Evolutionary conservation across 2,888 invertebrate genomes (phyloP).

Genomic region (Gymnoscelis rufifasciata): DNA sequence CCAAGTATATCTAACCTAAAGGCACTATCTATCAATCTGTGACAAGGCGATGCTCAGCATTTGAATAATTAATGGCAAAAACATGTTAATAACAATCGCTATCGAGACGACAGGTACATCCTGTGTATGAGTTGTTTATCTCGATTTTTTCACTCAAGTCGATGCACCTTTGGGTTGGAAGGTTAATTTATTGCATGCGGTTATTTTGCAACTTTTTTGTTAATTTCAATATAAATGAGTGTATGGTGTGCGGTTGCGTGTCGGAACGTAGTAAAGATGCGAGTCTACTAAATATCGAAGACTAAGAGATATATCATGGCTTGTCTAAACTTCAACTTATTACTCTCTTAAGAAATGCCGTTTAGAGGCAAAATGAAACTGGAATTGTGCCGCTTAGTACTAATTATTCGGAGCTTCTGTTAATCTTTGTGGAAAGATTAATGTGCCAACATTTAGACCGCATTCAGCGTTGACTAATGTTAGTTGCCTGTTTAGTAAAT

Average conservation of each 20-base stretch:
- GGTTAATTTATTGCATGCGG: conserved; percentile 2
- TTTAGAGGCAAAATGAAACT: conserved; percentile 3
- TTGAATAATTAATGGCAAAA: conserved; percentile 45
- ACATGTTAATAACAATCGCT: conserved; percentile 45
- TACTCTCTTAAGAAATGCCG: not conserved
- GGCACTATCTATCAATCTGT: conserved; percentile 22
- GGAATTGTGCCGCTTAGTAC: conserved; percentile 14
- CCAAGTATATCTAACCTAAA: conserved; percentile 9
- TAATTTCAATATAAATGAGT: conserved; percentile 6
- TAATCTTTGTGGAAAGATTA: conserved; percentile 17
- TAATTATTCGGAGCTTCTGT: conserved; percentile 16
- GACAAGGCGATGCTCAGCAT: conserved; percentile 22
- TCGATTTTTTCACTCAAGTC: conserved; percentile 25
- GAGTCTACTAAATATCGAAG: not conserved
- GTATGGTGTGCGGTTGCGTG: not conserved
- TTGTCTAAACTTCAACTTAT: not conserved
- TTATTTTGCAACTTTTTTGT: conserved; percentile 3
- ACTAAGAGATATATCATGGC: not conserved
- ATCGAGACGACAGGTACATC: conserved; percentile 41
- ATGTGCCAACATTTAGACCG: conserved; percentile 18
- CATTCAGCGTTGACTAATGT: conserved; percentile 17
- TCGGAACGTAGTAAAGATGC: not conserved
- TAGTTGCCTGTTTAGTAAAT: conserved; percentile 9
- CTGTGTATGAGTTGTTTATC: conserved; percentile 37
- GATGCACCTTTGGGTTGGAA: conserved; percentile 18